Percentiles rank a stretch among this genome's conserved stretches.
Conservation (phyloP, 2,113 vertebrate genomes). For the Capricornis sumatraensis region DNA sequence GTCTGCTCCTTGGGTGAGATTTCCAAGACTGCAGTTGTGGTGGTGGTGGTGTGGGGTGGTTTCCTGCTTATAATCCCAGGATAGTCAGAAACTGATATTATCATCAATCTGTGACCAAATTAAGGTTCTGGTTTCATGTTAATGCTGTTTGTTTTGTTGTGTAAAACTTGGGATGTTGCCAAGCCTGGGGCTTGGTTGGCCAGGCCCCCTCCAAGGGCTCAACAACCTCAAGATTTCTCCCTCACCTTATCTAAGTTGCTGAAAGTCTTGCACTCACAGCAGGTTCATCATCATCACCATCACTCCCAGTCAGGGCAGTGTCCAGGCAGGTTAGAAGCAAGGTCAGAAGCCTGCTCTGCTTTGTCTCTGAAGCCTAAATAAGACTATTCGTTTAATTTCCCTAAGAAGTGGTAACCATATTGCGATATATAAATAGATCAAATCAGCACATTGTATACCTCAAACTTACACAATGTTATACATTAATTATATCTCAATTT, state of each 20-base stretch:
- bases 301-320: neutral
- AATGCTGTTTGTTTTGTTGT: neutral
- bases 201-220: neutral
- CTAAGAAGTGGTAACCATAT: neutral
- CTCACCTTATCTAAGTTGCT: neutral
- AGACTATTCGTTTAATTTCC: neutral
- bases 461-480: neutral
- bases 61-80: neutral
- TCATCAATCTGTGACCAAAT: neutral
- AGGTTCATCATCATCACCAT: neutral
- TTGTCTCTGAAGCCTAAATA: neutral
- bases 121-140: neutral
- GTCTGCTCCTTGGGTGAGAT: neutral
- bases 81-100: neutral
- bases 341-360: neutral
- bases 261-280: neutral
- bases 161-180: neutral
- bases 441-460: neutral
- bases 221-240: neutral
- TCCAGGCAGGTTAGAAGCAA: neutral
- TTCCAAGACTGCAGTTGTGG: neutral
- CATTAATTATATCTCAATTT: neutral
- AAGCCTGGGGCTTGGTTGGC: neutral
- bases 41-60: neutral
- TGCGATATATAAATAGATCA: neutral